Percentiles rank a stretch among this genome's conserved stretches.
These are phyloP conservation scores for Sylvietta virens DNA, from an alignment of 2,113 vertebrate genomes.

Conservation along the genomic window DNA sequence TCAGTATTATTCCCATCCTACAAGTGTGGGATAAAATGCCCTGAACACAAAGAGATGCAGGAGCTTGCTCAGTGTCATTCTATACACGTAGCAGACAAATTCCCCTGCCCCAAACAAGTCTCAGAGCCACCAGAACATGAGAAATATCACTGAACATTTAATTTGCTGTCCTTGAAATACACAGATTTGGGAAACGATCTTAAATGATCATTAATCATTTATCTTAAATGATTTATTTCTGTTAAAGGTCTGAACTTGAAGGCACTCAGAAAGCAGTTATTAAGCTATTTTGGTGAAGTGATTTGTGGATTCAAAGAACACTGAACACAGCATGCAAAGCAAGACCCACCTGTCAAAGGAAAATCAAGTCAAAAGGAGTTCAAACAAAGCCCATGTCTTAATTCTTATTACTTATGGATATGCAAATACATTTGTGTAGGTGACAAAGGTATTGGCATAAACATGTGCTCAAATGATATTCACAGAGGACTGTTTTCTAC, in stretches of 20 bases:
- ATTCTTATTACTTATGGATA: not conserved
- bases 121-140: not conserved
- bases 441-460: not conserved
- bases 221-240: not conserved
- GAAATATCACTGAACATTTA: not conserved
- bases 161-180: not conserved
- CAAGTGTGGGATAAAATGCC: not conserved
- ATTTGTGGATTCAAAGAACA: not conserved
- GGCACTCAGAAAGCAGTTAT: not conserved
- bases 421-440: not conserved
- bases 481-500: not conserved
- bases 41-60: not conserved
- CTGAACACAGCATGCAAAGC: not conserved
- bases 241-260: not conserved
- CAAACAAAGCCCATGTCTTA: not conserved
- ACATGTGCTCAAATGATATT: not conserved
- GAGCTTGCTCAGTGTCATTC: not conserved
- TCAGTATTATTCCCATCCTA: not conserved
- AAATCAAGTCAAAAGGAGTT: not conserved
- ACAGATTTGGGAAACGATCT: not conserved
- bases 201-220: too few relatives aligned
- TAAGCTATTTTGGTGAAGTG: not conserved
- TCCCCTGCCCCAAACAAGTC: not conserved
- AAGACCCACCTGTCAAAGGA: not conserved
- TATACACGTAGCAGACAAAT: fast-evolving